Conservation (phyloP, 2,888 invertebrate genomes). For the Ecdyonurus torrentis region DNA sequence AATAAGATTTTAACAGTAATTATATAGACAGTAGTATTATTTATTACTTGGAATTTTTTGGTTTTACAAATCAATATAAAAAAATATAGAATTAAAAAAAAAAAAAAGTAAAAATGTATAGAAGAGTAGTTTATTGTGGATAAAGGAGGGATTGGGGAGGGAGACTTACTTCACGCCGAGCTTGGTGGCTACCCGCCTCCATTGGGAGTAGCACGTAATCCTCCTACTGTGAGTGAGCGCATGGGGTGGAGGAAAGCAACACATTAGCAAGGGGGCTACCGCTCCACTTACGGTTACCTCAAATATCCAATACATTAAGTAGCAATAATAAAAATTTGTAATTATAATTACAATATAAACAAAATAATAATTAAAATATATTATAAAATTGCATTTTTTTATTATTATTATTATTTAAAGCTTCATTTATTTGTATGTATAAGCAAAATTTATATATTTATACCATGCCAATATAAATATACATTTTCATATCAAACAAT, state of each 20-base stretch:
- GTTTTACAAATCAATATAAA: too few relatives aligned
- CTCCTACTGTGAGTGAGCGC: conserved; percentile 11
- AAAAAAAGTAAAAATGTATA: too few relatives aligned
- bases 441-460: too few relatives aligned
- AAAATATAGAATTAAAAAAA: too few relatives aligned
- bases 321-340: neutral
- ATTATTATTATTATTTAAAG: too few relatives aligned
- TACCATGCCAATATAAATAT: neutral
- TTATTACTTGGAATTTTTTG: too few relatives aligned
- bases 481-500: too few relatives aligned
- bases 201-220: conserved; percentile 63
- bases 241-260: conserved; percentile 26
- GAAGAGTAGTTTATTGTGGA: conserved; percentile 11
- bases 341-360: neutral
- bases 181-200: conserved; percentile 86
- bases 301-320: neutral
- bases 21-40: too few relatives aligned
- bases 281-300: neutral
- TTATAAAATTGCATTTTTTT: too few relatives aligned
- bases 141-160: neutral
- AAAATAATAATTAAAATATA: neutral
- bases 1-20: too few relatives aligned
- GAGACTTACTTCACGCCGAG: conserved; percentile 86
- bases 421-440: too few relatives aligned
- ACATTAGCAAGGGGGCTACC: conserved; percentile 24